Evolutionary conservation across 2,888 invertebrate genomes (phyloP), one percentile per base, ranked within the genome.

Genomic region (Macaria notata): DNA sequence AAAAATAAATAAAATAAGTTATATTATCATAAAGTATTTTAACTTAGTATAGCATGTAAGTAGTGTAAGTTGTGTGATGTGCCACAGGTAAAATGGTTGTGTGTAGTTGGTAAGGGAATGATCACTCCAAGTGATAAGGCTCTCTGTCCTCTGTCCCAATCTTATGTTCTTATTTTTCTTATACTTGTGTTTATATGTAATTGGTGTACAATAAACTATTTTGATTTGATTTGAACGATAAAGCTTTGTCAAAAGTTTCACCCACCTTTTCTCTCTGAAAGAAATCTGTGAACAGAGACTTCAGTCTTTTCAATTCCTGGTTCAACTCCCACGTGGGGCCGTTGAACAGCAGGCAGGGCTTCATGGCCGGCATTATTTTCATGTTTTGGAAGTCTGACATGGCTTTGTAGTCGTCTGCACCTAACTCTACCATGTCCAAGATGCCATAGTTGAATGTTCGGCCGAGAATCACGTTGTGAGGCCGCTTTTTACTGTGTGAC

Each of bases 381-480:
- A 95, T 94, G 54, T 94, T 94, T 62, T 94, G 94, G 73, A 98
- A 98, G 46, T 96, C 96, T 19, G 93, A 88, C 81, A 99, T 93
- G 0, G 96, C 93, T 78, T 94, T 94, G 79, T 94, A 98, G 54
- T 94, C 93, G 53, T 97, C 96, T 30, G 99, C 94, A 8, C 98
- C 97, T 55, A 99, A 93, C 86, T 99, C 99, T 56, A 98, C 94
- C 98, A 99, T 98, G 79, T 99, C 99, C 56, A 99, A 87, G 36
- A 99, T 89, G 56, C 96, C 95, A 73, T 96, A 94, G 83, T 99
- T 97, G 84, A 95, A 99, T 77, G 96, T 95, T 67, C 99, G 93
- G 0, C 98, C 98, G 53, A 99, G 79, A 36, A 98, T 92, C 46
- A 99, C 84, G 86, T 98, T 99, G 78, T 98, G 94, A 0, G 99